A percentile compares a stretch with the other conserved stretches of the same genome.
These are phyloP conservation scores for Mythimna impura DNA, from an alignment of 2,888 invertebrate species.

Conservation along the genomic window DNA sequence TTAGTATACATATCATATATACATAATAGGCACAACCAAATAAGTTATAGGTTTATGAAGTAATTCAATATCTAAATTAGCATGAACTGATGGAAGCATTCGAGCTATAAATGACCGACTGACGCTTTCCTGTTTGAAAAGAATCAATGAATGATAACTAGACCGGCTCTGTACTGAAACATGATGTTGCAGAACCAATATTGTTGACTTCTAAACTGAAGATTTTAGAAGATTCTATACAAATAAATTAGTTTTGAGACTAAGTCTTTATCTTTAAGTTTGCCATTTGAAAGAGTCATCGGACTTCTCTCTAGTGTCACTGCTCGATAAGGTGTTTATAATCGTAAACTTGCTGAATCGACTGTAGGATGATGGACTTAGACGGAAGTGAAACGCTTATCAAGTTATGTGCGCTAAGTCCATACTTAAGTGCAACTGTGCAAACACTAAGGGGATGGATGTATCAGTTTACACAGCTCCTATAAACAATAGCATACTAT, in stretches of 20 bases:
- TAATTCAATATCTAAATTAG: slow-evolving; percentile 35
- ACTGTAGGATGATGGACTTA: slow-evolving; percentile 39
- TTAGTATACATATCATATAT: slow-evolving; percentile 9
- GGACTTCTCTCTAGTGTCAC: not conserved
- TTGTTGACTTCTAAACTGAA: not conserved
- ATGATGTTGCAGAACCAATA: not conserved
- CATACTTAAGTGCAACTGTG: slow-evolving; percentile 15
- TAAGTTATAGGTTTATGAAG: slow-evolving; percentile 33
- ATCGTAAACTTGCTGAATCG: slow-evolving; percentile 58
- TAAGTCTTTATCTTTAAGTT: not conserved
- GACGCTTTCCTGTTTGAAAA: slow-evolving; percentile 23
- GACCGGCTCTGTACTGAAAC: not conserved
- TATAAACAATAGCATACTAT: slow-evolving; percentile 17
- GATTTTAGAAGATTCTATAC: not conserved
- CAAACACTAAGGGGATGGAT: slow-evolving; percentile 16
- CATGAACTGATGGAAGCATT: slow-evolving; percentile 22
- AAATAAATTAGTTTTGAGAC: not conserved
- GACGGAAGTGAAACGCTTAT: slow-evolving; percentile 49
- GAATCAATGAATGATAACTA: slow-evolving; percentile 19
- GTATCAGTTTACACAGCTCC: slow-evolving; percentile 35
- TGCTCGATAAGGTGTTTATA: slow-evolving; percentile 49
- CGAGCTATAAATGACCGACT: slow-evolving; percentile 17
- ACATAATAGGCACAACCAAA: slow-evolving; percentile 30
- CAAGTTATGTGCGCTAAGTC: slow-evolving; percentile 45
- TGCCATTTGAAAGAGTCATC: not conserved